These are phyloP conservation scores for Gasteruption jaculator DNA, from an alignment of 2,888 invertebrate species.

Conservation along the genomic window DNA sequence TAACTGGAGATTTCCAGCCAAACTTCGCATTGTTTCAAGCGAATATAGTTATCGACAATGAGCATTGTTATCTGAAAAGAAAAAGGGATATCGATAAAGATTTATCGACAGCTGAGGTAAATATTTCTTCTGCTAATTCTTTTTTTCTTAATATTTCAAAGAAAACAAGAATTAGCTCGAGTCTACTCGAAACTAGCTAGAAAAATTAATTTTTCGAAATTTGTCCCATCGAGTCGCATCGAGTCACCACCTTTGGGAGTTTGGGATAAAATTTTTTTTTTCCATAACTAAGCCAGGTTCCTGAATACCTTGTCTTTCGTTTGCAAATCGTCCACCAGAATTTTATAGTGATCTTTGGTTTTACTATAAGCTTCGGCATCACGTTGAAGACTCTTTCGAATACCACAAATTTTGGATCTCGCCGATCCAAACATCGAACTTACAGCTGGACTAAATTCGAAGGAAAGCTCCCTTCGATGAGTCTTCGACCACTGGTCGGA, in stretches of 20 bases:
- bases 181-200: no score
- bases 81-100: not conserved
- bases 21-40: conserved; percentile 50
- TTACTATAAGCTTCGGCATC: conserved; percentile 40
- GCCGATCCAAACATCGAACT: conserved; percentile 49
- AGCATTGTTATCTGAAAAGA: conserved; percentile 48
- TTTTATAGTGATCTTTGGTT: conserved; percentile 48
- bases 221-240: no score
- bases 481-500: conserved; percentile 44
- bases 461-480: conserved; percentile 26
- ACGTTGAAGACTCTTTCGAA: conserved; percentile 45
- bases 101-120: not conserved
- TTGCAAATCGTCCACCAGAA: conserved; percentile 37
- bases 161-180: conserved; percentile 3
- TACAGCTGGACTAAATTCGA: conserved; percentile 41
- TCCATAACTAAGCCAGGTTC: no score
- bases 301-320: conserved; percentile 47
- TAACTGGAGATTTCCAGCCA: conserved; percentile 50
- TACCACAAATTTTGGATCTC: conserved; percentile 52
- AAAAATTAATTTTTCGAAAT: no score
- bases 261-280: no score
- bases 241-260: no score
- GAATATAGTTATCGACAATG: conserved; percentile 50
- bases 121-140: not conserved
- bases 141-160: no score